phyloP scores from a whole-genome alignment of 2,888 invertebrate species.

The Scaptomyza cyrtandrae region DNA sequence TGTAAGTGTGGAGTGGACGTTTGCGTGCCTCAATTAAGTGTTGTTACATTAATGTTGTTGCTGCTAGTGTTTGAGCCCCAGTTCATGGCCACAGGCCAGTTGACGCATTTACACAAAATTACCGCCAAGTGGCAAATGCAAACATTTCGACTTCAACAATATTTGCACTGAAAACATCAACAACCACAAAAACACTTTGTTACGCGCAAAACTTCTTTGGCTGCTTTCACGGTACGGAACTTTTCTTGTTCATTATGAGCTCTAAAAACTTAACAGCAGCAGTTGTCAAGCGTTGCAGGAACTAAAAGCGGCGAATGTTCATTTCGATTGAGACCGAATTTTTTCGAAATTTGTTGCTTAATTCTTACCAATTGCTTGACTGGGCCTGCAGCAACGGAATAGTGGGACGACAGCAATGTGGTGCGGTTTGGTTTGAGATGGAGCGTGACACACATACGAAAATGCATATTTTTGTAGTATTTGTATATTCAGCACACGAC shows the following conservation, averaged over 20 bases:
- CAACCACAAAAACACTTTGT: background rate
- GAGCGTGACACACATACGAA: conserved; percentile 10
- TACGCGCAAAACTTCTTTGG: conserved; percentile 15
- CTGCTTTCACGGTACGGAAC: conserved; percentile 29
- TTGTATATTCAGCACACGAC: conserved; percentile 21
- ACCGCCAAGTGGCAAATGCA: conserved; percentile 76
- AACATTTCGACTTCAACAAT: conserved; percentile 75
- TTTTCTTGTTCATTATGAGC: conserved; percentile 26
- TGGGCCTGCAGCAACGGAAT: background rate
- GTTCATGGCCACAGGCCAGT: conserved; percentile 66
- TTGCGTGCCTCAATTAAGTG: conserved; percentile 65
- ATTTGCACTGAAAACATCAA: conserved; percentile 74
- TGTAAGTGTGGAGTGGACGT: background rate
- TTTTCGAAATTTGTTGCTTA: conserved; percentile 29
- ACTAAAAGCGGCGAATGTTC: conserved; percentile 33
- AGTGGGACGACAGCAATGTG: background rate
- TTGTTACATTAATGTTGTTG: conserved; percentile 6
- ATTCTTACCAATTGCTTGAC: conserved; percentile 25
- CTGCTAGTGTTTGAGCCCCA: conserved; percentile 2
- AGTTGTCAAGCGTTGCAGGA: conserved; percentile 35
- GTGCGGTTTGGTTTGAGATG: background rate
- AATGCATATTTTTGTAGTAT: background rate
- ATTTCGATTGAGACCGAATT: conserved; percentile 29
- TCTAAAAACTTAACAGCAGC: conserved; percentile 35
- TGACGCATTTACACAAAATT: conserved; percentile 80